Evolutionary conservation across 1,140 invertebrate species (phyloP), one percentile per base, ranked within the genome.

Genomic region (Diorhabda elongata): DNA sequence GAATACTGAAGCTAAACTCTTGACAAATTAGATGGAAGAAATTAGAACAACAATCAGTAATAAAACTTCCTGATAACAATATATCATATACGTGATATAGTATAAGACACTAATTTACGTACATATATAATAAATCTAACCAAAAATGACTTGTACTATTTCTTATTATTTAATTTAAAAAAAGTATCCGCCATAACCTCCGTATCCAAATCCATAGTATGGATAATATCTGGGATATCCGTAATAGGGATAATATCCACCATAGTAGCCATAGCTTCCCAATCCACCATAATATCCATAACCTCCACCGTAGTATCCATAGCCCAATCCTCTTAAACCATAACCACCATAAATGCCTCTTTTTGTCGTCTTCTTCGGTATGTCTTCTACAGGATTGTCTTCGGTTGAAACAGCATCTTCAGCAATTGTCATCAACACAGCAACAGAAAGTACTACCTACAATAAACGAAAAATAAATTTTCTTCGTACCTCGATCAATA

Each of bases 301-400:
- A 8, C 75, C 73, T 26, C 74, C 74, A 44, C 69, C 71, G 2
- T 70, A 69, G 5, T 60, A 43, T 3, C 71, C 71, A 8, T 67
- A 69, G 44, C 73, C 73, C 26, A 70, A 69, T 43, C 69, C 72
- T 2, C 66, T 59, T 42, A 64, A 66, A 60, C 72, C 72, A 52
- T 71, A 71, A 44, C 75, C 75, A 52, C 75, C 75, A 52, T 74
- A 75, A 3, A 73, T 73, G 44, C 72, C 74, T 64, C 74, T 62
- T 67, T 73, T 75, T 5, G 70, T 68, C 56, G 26, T 62, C 58
- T 60, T 66, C 63, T 44, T 60, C 42, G 9, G 52, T 58, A 58
- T 60, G 2, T 11, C 47, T 41, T 60, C 57, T 2, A 66, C 45
- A 7, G 8, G 42, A n/a, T 64, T 44, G 61, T 65, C 66, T 56